Percentiles rank a stretch among this genome's conserved stretches.
These are phyloP conservation scores for Hydrolagus colliei DNA, from an alignment of 2,797 vertebrate species.

Conservation along the genomic window DNA sequence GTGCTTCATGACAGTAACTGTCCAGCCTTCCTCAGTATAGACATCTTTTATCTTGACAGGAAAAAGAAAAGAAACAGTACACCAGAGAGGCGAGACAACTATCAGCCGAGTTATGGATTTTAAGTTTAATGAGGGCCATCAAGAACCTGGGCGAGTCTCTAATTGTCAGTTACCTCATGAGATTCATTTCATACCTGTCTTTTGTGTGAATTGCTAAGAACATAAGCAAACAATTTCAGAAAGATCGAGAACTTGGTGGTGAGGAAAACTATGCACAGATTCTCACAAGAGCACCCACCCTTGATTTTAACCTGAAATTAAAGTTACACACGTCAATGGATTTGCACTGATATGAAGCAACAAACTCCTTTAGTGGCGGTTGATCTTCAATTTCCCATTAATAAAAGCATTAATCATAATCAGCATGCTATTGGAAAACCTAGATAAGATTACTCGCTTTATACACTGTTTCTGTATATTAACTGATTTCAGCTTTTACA, in stretches of 20 bases:
- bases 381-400: no score
- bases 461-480: neutral
- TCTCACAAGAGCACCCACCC: neutral
- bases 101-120: no score
- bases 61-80: no score
- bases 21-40: no score
- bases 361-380: no score
- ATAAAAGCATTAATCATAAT: no score
- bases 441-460: neutral
- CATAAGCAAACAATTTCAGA: neutral
- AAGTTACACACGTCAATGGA: neutral
- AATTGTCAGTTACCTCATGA: slow-evolving; percentile 26
- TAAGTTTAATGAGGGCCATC: slow-evolving; percentile 27
- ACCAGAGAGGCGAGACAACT: no score
- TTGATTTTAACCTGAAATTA: neutral
- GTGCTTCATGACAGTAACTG: no score
- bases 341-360: no score
- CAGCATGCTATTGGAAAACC: slow-evolving; percentile 1
- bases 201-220: neutral
- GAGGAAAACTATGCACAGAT: neutral
- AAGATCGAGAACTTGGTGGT: neutral
- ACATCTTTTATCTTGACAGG: no score
- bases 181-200: slow-evolving; percentile 23
- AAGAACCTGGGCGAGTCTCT: slow-evolving; percentile 21
- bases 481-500: neutral